Percentiles rank a stretch among this genome's conserved stretches.
These are phyloP conservation scores for Tonatia bakeri DNA, from an alignment of 2,113 vertebrate genomes.

Conservation along the genomic window DNA sequence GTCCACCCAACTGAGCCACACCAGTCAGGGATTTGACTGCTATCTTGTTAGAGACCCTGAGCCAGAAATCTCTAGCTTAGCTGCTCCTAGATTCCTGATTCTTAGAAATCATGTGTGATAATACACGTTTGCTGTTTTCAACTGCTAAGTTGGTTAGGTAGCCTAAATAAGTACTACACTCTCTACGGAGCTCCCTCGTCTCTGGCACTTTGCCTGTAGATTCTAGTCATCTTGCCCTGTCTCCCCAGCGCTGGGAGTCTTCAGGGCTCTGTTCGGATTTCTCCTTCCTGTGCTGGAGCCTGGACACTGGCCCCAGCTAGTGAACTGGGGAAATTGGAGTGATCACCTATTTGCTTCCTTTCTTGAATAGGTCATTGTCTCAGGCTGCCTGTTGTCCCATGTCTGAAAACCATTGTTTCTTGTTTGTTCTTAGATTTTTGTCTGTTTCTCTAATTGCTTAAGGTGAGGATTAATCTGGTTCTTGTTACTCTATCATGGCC, in stretches of 20 bases:
- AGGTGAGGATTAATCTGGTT: neutral
- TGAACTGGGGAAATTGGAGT: neutral
- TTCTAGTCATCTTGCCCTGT: neutral
- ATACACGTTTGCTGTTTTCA: neutral
- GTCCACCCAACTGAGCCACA: too few relatives aligned
- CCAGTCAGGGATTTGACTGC: neutral
- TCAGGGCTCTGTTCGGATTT: neutral
- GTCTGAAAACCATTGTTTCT: neutral
- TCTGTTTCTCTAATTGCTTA: neutral
- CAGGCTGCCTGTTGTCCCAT: neutral
- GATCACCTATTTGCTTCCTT: neutral
- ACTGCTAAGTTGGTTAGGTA: neutral
- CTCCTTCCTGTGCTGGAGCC: neutral
- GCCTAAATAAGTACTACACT: neutral
- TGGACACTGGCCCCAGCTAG: neutral
- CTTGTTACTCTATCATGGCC: neutral
- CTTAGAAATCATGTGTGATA: neutral
- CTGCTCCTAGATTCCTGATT: neutral
- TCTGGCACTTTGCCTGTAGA: neutral
- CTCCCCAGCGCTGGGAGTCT: neutral
- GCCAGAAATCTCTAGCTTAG: neutral
- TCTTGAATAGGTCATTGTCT: neutral
- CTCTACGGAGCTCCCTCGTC: neutral
- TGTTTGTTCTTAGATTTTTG: neutral
- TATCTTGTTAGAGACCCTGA: neutral